Base-by-base conservation (phyloP, 2,113 vertebrate species). In the Rhinolophus sinicus region DNA sequence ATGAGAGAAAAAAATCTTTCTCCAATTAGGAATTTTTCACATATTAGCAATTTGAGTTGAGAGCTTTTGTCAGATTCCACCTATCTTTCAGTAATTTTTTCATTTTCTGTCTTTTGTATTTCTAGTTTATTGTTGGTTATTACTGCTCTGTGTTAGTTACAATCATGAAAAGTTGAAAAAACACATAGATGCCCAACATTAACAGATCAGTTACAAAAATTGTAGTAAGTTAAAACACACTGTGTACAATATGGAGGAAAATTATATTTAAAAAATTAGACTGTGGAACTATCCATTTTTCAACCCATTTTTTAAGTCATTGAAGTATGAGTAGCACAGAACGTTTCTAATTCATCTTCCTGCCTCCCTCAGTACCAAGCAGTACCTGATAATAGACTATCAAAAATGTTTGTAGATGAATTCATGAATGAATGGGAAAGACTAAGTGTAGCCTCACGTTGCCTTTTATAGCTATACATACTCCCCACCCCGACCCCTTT, bases 31-130 rank as follows among this genome's bases (percentile, higher is more conserved):
- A 18, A 50, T 73, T 84, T 94, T 78, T 69, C 26, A 33, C 11
- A 24, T 72, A 26, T 81, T 81, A 85, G 26, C 82, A 86, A 19
- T 86, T 88, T 77, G 69, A 85, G 38, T 47, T 77, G 64, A 82
- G 54, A 85, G 28, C 56, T 90, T 64, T 83, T 58, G 2, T 72
- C 67, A 62, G 47, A 54, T 24, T 35, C 78, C 35, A 21, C 73
- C 44, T 84, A 24, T 50, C 69, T 65, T 76, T 70, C 92, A 81
- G 80, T 80, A 22, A 40, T 44, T 58, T 64, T 26, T n/a, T 62
- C 24, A 80, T 60, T 67, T 86, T 58, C 38, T 40, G 21, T 73
- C 60, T 93, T 96, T 96, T 98, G 95, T 95, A 94, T 98, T 97
- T 98, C 47, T 52, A 58, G 22, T 81, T 67, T 90, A 81, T 85